Evolutionary conservation across 2,797 vertebrate species (phyloP).

Genomic region (Kryptolebias ocellatus): DNA sequence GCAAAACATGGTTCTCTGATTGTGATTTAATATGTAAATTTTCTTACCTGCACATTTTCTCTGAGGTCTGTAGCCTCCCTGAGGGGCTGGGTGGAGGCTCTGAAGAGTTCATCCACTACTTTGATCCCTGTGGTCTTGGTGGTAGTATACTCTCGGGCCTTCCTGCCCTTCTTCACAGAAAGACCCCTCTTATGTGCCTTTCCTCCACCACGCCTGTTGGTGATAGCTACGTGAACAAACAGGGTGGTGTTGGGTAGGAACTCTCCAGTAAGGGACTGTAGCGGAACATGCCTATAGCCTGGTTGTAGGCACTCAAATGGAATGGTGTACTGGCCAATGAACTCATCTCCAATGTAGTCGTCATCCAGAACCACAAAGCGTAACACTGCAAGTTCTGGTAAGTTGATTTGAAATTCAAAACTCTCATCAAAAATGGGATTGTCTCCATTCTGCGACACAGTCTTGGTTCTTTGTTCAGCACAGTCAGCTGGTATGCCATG

Average conservation of each 20-base stretch:
- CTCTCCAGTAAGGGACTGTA: slow-evolving; percentile 90
- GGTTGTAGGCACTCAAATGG: slow-evolving; percentile 93
- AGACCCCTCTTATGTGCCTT: slow-evolving; percentile 89
- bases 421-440: slow-evolving; percentile 93
- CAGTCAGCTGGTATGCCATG: slow-evolving; percentile 93
- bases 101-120: slow-evolving; percentile 92
- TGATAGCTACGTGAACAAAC: slow-evolving; percentile 92
- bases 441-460: slow-evolving; percentile 90
- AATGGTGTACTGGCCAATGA: slow-evolving; percentile 95
- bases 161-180: slow-evolving; percentile 88
- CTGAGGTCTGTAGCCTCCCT: slow-evolving; percentile 92
- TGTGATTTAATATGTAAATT: neutral
- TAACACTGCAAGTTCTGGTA: slow-evolving; percentile 89
- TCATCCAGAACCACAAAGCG: slow-evolving; percentile 92
- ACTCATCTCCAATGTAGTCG: slow-evolving; percentile 94
- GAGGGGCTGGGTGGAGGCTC: slow-evolving; percentile 89
- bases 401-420: slow-evolving; percentile 94
- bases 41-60: slow-evolving; percentile 92
- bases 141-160: slow-evolving; percentile 91
- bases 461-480: slow-evolving; percentile 92
- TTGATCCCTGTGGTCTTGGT: slow-evolving; percentile 92
- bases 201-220: slow-evolving; percentile 88
- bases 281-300: slow-evolving; percentile 90
- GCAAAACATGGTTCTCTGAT: slow-evolving; percentile 4
- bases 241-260: slow-evolving; percentile 89